A percentile compares a stretch with the other conserved stretches of the same genome.
Conservation (phyloP, 1,140 invertebrate genomes). For the Cydia amplana region DNA sequence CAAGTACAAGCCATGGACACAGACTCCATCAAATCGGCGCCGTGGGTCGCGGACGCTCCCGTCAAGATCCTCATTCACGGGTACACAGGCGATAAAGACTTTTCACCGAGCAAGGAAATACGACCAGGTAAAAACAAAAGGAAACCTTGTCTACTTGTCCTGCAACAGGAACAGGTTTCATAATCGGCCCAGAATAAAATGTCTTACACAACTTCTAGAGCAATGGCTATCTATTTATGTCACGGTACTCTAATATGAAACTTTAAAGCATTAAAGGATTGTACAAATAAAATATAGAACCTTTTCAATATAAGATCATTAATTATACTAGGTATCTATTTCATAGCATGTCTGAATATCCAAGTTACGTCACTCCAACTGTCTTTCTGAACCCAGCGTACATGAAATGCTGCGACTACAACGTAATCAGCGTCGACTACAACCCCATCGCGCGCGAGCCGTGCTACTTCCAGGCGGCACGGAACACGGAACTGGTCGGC, state of each 20-base stretch:
- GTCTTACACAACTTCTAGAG: too few species aligned
- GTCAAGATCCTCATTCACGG: slow-evolving; percentile 80
- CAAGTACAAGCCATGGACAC: slow-evolving; percentile 65
- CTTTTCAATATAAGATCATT: too few species aligned
- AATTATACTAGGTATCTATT: too few species aligned
- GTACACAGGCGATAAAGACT: slow-evolving; percentile 81
- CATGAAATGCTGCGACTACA: slow-evolving; percentile 79
- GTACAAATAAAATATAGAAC: too few species aligned
- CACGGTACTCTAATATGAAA: too few species aligned
- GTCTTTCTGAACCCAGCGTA: slow-evolving; percentile 67
- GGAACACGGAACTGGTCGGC: slow-evolving; percentile 80
- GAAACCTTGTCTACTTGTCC: too few species aligned
- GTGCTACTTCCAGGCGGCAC: slow-evolving; percentile 81
- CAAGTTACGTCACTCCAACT: too few species aligned
- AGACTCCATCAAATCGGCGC: slow-evolving; percentile 65
- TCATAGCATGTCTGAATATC: too few species aligned
- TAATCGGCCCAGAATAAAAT: too few species aligned
- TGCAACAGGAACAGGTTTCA: too few species aligned
- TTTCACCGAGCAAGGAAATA: slow-evolving; percentile 80
- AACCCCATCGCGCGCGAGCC: slow-evolving; percentile 77
- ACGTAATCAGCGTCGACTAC: slow-evolving; percentile 83
- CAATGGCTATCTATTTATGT: too few species aligned
- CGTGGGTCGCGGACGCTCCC: slow-evolving; percentile 65
- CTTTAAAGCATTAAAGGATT: too few species aligned
- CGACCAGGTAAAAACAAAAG: slow-evolving; percentile 72